A percentile compares a stretch with the other conserved stretches of the same genome.
Conservation (phyloP, 2,888 invertebrate species). For the Amblyteles armatorius region DNA sequence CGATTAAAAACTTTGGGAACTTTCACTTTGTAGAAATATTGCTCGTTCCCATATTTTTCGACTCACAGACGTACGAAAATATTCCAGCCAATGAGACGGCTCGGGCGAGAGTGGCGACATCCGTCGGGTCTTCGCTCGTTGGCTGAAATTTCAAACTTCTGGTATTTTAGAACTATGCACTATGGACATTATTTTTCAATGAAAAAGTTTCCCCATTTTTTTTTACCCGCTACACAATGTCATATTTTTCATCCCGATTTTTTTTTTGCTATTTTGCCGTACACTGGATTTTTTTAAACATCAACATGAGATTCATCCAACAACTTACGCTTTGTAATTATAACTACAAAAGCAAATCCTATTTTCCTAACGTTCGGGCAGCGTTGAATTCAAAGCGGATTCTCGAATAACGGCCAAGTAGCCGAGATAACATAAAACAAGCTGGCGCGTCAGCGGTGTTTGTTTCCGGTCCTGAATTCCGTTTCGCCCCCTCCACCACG, state of each 20-base stretch:
- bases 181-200: not conserved
- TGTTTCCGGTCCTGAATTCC: slow-evolving; percentile 32
- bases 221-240: not conserved
- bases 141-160: not conserved
- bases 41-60: not conserved
- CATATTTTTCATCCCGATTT: not conserved
- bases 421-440: slow-evolving; percentile 4
- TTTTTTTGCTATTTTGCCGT: not conserved
- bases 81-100: not conserved
- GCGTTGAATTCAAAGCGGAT: not conserved
- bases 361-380: not conserved
- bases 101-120: not conserved
- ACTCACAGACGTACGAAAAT: not conserved
- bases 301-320: not conserved
- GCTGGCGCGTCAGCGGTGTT: slow-evolving; percentile 11
- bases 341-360: not conserved
- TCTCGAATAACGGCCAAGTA: slow-evolving; percentile 16
- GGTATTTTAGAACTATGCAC: not conserved
- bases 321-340: not conserved
- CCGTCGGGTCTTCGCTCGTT: not conserved
- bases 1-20: not conserved
- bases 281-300: not conserved
- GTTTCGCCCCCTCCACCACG: not conserved
- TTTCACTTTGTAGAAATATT: slow-evolving; percentile 3
- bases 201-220: not conserved